A percentile compares a stretch with the other conserved stretches of the same genome.
phyloP scores from a whole-genome alignment of 2,113 vertebrate genomes.

The Varanus salvator region DNA sequence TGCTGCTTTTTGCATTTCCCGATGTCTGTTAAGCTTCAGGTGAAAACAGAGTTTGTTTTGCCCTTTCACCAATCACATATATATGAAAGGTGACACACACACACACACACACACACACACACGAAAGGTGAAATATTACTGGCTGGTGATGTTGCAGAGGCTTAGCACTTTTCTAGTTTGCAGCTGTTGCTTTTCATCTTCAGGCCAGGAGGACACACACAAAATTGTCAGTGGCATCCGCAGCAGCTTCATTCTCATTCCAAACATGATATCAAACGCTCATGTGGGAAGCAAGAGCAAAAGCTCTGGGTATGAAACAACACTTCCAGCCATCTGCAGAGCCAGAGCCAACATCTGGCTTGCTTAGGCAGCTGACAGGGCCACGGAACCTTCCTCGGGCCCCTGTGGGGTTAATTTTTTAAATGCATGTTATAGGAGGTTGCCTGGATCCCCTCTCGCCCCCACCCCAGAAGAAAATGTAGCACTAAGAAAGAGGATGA shows the following conservation, averaged over 20 bases:
- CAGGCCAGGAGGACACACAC: background rate
- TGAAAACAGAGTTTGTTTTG: background rate
- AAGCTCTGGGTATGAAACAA: background rate
- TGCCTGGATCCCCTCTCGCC: too few relatives aligned
- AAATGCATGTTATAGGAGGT: too few relatives aligned
- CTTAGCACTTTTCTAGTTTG: background rate
- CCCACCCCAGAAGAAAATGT: too few relatives aligned
- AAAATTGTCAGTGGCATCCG: background rate
- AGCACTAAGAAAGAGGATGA: too few relatives aligned
- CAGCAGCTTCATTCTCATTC: background rate
- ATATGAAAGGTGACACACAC: too few relatives aligned
- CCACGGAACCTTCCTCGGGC: background rate
- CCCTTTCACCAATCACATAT: background rate
- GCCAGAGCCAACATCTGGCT: too few relatives aligned
- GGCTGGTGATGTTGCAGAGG: background rate
- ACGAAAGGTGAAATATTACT: constrained; percentile 5
- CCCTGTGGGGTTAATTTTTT: too few relatives aligned
- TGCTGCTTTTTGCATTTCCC: background rate
- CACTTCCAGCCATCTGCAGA: background rate
- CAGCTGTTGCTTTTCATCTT: constrained; percentile 1
- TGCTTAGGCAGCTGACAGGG: background rate
- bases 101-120: too few relatives aligned
- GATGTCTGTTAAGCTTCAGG: background rate
- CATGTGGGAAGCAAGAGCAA: background rate
- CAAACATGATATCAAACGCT: background rate